phyloP scores from a whole-genome alignment of 2,797 vertebrate genomes.

The Pelochelys cantorii region DNA sequence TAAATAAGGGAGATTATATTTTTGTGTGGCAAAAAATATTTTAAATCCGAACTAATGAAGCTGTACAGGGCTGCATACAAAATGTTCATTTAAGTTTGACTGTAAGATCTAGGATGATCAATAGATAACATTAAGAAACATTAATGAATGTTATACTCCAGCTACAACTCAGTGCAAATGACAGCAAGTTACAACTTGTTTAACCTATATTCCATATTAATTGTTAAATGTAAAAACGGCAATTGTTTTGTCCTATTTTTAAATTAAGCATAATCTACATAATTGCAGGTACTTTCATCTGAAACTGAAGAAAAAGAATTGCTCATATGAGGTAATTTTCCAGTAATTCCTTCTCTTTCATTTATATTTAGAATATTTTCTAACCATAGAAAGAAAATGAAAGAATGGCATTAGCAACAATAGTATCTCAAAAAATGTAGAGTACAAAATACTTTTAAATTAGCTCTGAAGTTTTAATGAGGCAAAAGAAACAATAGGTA shows the following conservation, averaged over 20 bases:
- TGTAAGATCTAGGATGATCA: background rate
- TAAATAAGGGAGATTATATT: background rate
- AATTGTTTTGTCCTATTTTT: rapidly evolving
- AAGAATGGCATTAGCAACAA: background rate
- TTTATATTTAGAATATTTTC: background rate
- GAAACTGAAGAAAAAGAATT: background rate
- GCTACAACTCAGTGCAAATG: rapidly evolving
- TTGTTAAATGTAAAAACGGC: background rate
- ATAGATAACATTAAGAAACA: rapidly evolving
- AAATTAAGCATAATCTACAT: rapidly evolving
- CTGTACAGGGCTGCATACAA: background rate
- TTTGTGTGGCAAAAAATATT: background rate
- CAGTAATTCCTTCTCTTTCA: background rate
- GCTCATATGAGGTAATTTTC: background rate
- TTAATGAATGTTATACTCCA: rapidly evolving
- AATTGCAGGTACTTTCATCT: background rate
- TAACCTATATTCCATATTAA: rapidly evolving
- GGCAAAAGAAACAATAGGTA: conserved; percentile 45
- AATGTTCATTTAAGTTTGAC: background rate
- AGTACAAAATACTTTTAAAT: conserved; percentile 6
- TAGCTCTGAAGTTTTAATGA: conserved; percentile 33
- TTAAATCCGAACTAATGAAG: background rate
- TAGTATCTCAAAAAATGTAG: background rate
- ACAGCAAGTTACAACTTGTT: rapidly evolving
- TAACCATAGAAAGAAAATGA: background rate